Base-by-base conservation (phyloP, 2,113 vertebrate genomes). In the Pimephales promelas region DNA sequence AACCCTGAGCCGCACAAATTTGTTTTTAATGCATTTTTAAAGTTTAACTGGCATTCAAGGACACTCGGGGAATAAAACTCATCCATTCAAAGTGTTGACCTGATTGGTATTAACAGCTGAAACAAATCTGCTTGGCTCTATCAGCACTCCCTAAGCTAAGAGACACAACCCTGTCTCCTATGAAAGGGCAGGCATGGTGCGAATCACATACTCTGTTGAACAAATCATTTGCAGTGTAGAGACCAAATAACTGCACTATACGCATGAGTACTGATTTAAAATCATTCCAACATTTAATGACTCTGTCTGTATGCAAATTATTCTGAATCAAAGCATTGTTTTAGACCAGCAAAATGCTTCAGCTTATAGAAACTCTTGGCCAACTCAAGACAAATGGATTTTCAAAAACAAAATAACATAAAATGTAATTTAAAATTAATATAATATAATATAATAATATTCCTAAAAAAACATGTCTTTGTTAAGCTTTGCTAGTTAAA, bases 21-120 rank as follows among this genome's bases (percentile, higher is more conserved):
- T 87, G 87, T 88, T 86, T 88, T 86, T 87, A 89, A 89, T 88
- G 85, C 85, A 87, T 87, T 88, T 88, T 87, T 87, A 87, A 88
- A 88, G 83, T 88, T 86, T 85, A 84, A 85, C 85, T 83, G 85
- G 61, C 82, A 81, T 86, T 87, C 81, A 80, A 79, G 80, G 61
- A 82, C 87, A 87, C 78, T 79, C n/a, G 13, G 88, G 86, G 84
- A 87, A 87, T 87, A 85, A 82, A 88, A 83, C 83, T 84, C 85
- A 88, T 89, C 85, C 83, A 79, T 84, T 84, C 86, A 76, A 86
- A 83, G 85, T 72, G 81, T 82, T 87, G 81, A 87, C 83, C 87
- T 74, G 83, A 82, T 85, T 89, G 81, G 66, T 81, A 86, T 89
- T 85, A 88, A 86, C 85, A 86, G 81, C 83, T 62, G 82, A 87